Evolutionary conservation across 1,140 invertebrate genomes (phyloP).

Genomic region (Stegodyphus mimosarum): DNA sequence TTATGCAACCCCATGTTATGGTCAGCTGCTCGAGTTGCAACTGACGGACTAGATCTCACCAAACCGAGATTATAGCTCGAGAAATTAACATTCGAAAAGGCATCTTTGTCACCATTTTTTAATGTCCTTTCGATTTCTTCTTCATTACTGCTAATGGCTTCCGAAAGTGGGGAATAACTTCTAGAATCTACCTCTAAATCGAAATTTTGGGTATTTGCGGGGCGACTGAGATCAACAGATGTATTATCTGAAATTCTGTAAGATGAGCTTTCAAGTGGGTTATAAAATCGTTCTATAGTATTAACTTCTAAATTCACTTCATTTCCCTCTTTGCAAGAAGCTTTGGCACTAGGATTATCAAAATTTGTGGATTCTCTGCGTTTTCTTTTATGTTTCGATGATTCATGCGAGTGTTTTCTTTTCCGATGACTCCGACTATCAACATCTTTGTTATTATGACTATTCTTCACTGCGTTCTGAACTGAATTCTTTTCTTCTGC

Average conservation of each 20-base stretch:
- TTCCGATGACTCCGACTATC: neutral
- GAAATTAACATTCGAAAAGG: constrained; percentile 31
- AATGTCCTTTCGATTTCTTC: neutral
- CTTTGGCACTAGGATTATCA: neutral
- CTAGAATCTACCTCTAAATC: constrained; percentile 25
- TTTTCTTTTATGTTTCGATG: constrained; percentile 27
- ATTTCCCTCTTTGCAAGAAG: neutral
- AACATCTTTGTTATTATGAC: neutral
- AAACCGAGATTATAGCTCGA: constrained; percentile 39
- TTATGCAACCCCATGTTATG: neutral
- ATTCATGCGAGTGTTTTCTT: constrained; percentile 15
- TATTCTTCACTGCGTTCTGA: neutral
- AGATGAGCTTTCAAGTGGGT: constrained; percentile 16
- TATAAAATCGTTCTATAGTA: neutral
- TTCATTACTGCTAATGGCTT: constrained; percentile 35
- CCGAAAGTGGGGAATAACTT: constrained; percentile 45
- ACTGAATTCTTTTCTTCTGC: neutral
- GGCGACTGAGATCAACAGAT: neutral
- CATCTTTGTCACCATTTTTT: constrained; percentile 14
- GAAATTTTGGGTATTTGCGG: neutral
- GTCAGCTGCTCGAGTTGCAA: constrained; percentile 5
- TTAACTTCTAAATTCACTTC: neutral
- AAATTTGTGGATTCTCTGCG: neutral
- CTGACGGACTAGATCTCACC: constrained; percentile 47
- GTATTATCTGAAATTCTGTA: constrained; percentile 6